Conservation (phyloP, 2,888 invertebrate species). For the Ellobium chinense region DNA sequence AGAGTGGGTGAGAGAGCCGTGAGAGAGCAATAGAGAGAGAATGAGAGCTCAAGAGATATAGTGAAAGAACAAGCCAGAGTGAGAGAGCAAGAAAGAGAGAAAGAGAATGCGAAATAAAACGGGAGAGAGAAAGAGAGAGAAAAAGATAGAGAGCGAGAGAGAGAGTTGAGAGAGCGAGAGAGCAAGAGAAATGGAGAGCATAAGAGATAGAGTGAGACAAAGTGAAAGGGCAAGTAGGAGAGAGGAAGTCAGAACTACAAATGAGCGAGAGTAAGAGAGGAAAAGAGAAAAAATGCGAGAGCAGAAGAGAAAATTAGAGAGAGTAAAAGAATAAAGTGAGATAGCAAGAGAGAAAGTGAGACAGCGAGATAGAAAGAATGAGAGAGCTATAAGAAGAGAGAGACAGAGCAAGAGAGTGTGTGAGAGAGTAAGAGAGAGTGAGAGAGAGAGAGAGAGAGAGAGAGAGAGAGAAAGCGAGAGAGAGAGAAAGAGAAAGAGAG, state of each 20-base stretch:
- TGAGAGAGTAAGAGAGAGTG: not conserved
- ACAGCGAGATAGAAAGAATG: not conserved
- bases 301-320: constrained; percentile 5
- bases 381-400: not conserved
- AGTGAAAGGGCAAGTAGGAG: not conserved
- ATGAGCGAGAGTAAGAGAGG: not conserved
- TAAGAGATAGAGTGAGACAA: not conserved
- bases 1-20: not conserved
- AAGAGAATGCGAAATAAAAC: constrained; percentile 7
- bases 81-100: constrained; percentile 9
- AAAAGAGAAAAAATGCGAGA: not conserved
- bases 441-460: not conserved
- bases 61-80: not conserved
- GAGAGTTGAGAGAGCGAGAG: not conserved
- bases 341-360: not conserved
- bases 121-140: not conserved
- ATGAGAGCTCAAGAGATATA: not conserved
- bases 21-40: not conserved
- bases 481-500: not conserved
- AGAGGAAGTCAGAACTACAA: not conserved
- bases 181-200: not conserved
- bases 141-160: not conserved
- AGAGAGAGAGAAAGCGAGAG: not conserved
- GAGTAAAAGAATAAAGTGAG: not conserved
- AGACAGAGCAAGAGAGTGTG: not conserved